Percentiles rank a stretch among this genome's conserved stretches.
These are phyloP conservation scores for Schlechtendalia chinensis DNA, from an alignment of 1,140 invertebrate genomes.

Conservation along the genomic window DNA sequence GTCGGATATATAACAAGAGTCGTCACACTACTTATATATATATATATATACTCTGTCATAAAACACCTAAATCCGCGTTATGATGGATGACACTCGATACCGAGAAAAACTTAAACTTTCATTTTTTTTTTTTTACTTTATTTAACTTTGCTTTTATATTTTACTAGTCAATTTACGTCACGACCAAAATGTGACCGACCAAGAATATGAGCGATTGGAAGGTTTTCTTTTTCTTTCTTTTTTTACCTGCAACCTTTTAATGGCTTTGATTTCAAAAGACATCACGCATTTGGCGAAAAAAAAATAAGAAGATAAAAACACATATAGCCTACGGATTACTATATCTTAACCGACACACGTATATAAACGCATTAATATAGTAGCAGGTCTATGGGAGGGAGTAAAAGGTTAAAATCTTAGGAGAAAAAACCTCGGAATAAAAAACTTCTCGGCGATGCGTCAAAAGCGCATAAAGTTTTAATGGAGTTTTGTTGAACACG, in stretches of 20 bases:
- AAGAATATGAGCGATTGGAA: background rate
- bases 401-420: background rate
- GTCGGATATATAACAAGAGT: too few relatives aligned
- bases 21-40: too few relatives aligned
- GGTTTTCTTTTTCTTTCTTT: background rate
- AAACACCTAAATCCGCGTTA: background rate
- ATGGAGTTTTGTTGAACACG: background rate
- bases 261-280: background rate
- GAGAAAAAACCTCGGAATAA: background rate
- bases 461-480: slow-evolving; percentile 18
- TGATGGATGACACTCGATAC: slow-evolving; percentile 14
- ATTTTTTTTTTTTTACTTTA: background rate
- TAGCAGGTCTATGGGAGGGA: too few relatives aligned
- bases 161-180: slow-evolving; percentile 9
- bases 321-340: background rate
- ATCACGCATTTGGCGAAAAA: background rate
- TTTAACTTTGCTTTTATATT: background rate
- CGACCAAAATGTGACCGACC: slow-evolving; percentile 18
- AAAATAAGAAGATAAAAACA: slow-evolving; percentile 7
- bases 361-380: background rate
- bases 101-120: background rate
- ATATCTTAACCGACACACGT: background rate
- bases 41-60: background rate
- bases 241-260: background rate
- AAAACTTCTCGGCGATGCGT: slow-evolving; percentile 1